Evolutionary conservation across 2,113 vertebrate genomes (phyloP).

Genomic region (Elgaria multicarinata): DNA sequence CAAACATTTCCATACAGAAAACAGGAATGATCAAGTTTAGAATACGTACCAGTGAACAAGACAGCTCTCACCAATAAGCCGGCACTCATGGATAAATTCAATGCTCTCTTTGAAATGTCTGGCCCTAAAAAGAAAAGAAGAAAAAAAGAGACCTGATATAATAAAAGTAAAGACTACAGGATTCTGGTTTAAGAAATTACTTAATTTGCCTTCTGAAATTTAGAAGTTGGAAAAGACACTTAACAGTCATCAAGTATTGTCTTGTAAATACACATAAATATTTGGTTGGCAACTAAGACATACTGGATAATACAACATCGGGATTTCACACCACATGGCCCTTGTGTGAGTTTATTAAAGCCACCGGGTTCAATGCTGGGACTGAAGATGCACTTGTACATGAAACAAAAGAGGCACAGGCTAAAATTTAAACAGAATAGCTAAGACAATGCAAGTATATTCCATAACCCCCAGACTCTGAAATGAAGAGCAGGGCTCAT

Average conservation of each 20-base stretch:
- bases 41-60: conserved; percentile 91
- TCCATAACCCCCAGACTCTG: background rate
- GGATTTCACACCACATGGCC: too few relatives aligned
- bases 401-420: background rate
- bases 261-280: background rate
- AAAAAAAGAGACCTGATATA: conserved; percentile 59
- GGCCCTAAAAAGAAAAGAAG: conserved; percentile 77
- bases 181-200: conserved; percentile 18
- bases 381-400: too few relatives aligned
- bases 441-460: background rate
- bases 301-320: background rate
- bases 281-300: background rate
- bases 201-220: conserved; percentile 15
- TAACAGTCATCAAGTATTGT: conserved; percentile 1
- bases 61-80: conserved; percentile 89
- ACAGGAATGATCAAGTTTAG: background rate
- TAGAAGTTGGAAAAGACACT: conserved; percentile 43
- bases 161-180: conserved; percentile 41
- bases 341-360: background rate
- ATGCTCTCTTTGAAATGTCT: conserved; percentile 96
- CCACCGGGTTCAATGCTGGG: background rate
- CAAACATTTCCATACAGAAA: background rate
- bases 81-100: conserved; percentile 92
- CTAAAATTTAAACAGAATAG: background rate
- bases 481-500: background rate